Evolutionary conservation across 2,888 invertebrate genomes (phyloP), one percentile per base, ranked within the genome.

Genomic region (Heliconius ismenius): DNA sequence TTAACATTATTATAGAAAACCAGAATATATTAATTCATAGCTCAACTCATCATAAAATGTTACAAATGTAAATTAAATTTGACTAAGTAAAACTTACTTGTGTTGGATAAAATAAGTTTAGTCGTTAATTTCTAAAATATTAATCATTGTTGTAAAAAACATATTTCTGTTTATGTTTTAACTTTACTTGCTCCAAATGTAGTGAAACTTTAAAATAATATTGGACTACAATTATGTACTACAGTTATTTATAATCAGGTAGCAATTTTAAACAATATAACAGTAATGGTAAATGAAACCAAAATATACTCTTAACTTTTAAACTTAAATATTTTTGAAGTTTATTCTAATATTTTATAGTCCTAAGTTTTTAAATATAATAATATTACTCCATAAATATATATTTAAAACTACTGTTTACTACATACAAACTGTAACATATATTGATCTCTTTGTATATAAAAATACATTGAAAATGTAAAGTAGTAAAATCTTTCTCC

Each of bases 401-500:
- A 15, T 69, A 28, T 28, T 15, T 15, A 11, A 39, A 39, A 63
- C 63, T 24, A 4, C 2, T n/a, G n/a, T n/a, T n/a, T n/a, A 26
- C 26, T 26, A 2, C 26, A 11, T 3, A 21, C 62, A 72, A 76
- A 43, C 3, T 43, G 39, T 28, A 1, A 13, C 13, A 60, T 73
- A 60, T 76, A 67, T 76, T 58, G 72, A 60, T 21, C 32, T 67
- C 18, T 65, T 28, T 76, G 26, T 64, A 72, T 28, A 75, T 39
- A 75, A 43, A 75, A 77, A 73, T 70, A 74, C 15, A 78, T 36
- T 65, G 64, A 64, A 73, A 73, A 78, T 69, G 62, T 62, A 63
- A 62, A 70, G 77, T 70, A 63, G 75, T 79, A 26, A 74, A 79
- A 77, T 79, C 74, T 76, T 77, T 77, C 73, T 78, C 78, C 76